Base-by-base conservation (phyloP, 2,113 vertebrate species). In the Hipposideros armiger region DNA sequence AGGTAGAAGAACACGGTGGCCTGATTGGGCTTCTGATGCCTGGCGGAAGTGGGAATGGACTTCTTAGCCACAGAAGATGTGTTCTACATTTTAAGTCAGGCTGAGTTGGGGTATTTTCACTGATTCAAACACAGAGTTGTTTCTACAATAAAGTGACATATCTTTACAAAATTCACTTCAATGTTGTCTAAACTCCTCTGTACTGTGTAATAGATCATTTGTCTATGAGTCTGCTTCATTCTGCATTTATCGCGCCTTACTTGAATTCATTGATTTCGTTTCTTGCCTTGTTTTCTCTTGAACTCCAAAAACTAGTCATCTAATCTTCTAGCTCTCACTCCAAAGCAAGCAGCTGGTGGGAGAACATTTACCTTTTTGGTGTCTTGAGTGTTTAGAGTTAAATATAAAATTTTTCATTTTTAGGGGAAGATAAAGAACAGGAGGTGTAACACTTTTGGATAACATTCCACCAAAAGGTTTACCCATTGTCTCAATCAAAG, bases 301-400 rank as follows among this genome's bases (percentile, higher is more conserved):
- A 74, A 54, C 42, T 24, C 66, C 10, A 42, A 3, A 54, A 62
- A 40, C 32, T 9, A 36, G 5, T 14, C 6, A 22, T 73, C 10
- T 24, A 52, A n/a, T 45, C 26, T 24, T 36, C 24, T 69, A 45
- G 40, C 3, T 14, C 14, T 83, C 7, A 73, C 26, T 30, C 10
- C 11, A 73, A 74, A 58, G 84, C 28, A 52, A 80, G 56, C 24
- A 70, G 26, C 24, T 7, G 20, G 5, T 5, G 0, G 30, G 15
- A 64, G 20, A 36, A 58, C 22, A 30, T 77, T 72, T 77, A 14
- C 4, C 1, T 32, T 36, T 42, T 69, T 67, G 22, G 58, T 80
- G 45, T 40, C 50, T 69, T 81, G 50, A 67, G 20, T 85, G 50
- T 80, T 89, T 95, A 69, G 3, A 73, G 56, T 30, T 22, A 64